Conservation (phyloP, 2,888 invertebrate genomes). For the Hydriomena furcata region DNA sequence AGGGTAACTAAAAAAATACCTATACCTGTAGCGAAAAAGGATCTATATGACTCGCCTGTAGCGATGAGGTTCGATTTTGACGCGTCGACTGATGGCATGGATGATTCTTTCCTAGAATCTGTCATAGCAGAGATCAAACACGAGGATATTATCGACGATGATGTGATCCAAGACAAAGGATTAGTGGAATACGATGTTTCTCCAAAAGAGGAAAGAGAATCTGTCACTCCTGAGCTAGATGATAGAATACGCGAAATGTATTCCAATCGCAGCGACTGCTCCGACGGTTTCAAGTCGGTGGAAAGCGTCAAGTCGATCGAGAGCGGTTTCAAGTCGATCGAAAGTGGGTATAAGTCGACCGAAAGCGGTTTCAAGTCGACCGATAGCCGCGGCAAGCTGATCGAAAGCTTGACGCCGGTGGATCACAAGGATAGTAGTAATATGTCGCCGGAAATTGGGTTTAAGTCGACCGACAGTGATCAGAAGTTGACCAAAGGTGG, state of each 20-base stretch:
- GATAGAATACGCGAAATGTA: slow-evolving; percentile 50
- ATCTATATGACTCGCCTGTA: slow-evolving; percentile 50
- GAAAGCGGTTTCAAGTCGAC: slow-evolving; percentile 53
- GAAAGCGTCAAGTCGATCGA: slow-evolving; percentile 52
- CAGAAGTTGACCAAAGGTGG: slow-evolving; percentile 18
- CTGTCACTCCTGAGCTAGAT: slow-evolving; percentile 68
- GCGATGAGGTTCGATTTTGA: slow-evolving; percentile 54
- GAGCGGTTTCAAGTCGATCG: slow-evolving; percentile 37
- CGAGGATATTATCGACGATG: slow-evolving; percentile 64
- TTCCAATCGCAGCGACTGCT: slow-evolving; percentile 54
- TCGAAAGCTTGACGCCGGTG: too few species aligned
- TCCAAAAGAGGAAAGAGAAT: slow-evolving; percentile 52
- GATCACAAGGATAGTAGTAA: neutral
- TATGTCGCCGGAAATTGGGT: slow-evolving; percentile 5
- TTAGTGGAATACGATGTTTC: slow-evolving; percentile 75
- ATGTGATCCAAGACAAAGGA: slow-evolving; percentile 64
- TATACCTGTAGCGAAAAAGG: slow-evolving; percentile 33
- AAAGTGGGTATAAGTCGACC: slow-evolving; percentile 25
- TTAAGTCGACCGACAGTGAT: slow-evolving; percentile 18
- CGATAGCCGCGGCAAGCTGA: slow-evolving; percentile 12
- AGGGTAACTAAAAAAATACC: slow-evolving; percentile 47
- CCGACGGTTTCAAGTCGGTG: slow-evolving; percentile 55
- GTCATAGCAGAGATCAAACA: slow-evolving; percentile 76
- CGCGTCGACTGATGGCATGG: slow-evolving; percentile 56
- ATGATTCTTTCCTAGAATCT: slow-evolving; percentile 73